phyloP scores from a whole-genome alignment of 2,113 vertebrate genomes.

The Strix uralensis region DNA sequence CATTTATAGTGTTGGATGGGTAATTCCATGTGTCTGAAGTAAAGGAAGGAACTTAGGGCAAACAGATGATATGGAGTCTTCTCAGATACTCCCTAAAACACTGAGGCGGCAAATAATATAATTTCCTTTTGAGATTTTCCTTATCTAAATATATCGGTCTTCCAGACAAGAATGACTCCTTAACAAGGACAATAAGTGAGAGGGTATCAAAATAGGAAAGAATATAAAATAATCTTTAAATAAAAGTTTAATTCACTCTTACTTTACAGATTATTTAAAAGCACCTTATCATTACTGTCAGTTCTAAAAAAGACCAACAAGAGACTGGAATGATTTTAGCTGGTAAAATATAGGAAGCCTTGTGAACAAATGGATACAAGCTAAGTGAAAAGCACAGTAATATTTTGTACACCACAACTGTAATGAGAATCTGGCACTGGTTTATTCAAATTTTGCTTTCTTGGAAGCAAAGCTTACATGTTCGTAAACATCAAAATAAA shows the following conservation, averaged over 20 bases:
- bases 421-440: constrained; percentile 62
- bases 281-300: constrained; percentile 68
- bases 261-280: constrained; percentile 73
- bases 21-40: not conserved
- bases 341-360: constrained; percentile 35
- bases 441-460: constrained; percentile 65
- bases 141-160: not conserved
- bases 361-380: constrained; percentile 14
- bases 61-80: not conserved
- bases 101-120: not conserved
- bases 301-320: constrained; percentile 49
- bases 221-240: constrained; percentile 59
- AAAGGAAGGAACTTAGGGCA: not conserved
- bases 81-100: not conserved
- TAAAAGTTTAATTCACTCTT: constrained; percentile 76
- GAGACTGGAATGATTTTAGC: constrained; percentile 41
- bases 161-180: not conserved
- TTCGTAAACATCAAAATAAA: constrained; percentile 73
- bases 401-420: constrained; percentile 57
- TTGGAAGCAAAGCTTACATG: constrained; percentile 66
- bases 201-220: constrained; percentile 33
- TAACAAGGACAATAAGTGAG: not conserved
- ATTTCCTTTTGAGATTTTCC: not conserved
- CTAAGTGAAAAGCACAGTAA: not conserved
- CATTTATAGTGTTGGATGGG: not conserved